These are phyloP conservation scores for Melanotus villosus DNA, from an alignment of 2,888 invertebrate species.

Conservation along the genomic window DNA sequence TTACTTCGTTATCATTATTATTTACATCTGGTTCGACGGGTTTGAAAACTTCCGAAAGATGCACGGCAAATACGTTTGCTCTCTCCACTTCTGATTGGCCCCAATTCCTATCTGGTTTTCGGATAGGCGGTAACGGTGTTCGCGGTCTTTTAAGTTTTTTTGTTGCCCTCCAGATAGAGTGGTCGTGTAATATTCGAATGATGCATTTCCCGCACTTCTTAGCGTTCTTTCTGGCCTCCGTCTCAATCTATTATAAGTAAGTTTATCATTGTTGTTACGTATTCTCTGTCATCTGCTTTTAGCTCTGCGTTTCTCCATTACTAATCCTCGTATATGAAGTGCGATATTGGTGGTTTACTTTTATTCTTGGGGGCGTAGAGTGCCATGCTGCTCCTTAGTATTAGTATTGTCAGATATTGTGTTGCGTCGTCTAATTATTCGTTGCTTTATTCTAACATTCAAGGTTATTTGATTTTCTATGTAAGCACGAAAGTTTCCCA, in stretches of 20 bases:
- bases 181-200: neutral
- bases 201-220: neutral
- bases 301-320: conserved; percentile 5
- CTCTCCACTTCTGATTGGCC: neutral
- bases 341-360: neutral
- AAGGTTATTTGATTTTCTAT: too few relatives aligned
- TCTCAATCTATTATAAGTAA: neutral
- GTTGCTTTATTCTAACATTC: too few relatives aligned
- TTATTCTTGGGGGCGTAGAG: neutral
- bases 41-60: conserved; percentile 3
- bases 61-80: neutral
- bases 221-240: neutral
- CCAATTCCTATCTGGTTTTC: neutral
- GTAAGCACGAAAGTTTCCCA: too few relatives aligned
- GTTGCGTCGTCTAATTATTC: too few relatives aligned
- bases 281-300: conserved; percentile 15
- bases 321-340: neutral
- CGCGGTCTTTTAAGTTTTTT: neutral
- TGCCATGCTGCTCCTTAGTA: conserved; percentile 2
- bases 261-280: conserved; percentile 2
- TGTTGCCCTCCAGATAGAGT: neutral
- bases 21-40: neutral
- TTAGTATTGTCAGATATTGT: too few relatives aligned
- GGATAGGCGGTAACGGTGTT: neutral
- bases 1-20: neutral